phyloP scores from a whole-genome alignment of 2,888 invertebrate species.

The Drepanosiphum platanoidis region DNA sequence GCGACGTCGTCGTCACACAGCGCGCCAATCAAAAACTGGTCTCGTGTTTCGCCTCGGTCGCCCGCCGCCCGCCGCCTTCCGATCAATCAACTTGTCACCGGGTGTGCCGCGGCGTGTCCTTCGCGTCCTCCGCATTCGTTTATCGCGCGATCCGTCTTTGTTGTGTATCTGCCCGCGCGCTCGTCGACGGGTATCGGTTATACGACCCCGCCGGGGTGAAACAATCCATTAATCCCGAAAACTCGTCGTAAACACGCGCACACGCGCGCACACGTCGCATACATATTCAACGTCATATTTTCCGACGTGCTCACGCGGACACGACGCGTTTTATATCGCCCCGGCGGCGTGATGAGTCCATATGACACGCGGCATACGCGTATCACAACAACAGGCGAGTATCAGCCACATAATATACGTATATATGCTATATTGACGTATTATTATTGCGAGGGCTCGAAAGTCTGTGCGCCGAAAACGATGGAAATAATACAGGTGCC shows the following conservation, averaged over 20 bases:
- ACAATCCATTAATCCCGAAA: conserved; percentile 52
- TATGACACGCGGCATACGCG: no score
- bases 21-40: conserved; percentile 19
- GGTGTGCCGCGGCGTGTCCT: neutral
- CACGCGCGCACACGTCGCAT: no score
- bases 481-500: no score
- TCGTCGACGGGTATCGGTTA: neutral
- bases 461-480: no score
- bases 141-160: conserved; percentile 39
- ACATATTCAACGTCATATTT: neutral
- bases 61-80: neutral
- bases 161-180: neutral
- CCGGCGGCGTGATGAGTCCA: neutral
- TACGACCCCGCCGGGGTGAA: conserved; percentile 11
- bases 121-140: conserved; percentile 3
- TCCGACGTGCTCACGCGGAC: neutral
- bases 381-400: no score
- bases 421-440: no score
- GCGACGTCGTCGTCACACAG: neutral
- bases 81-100: conserved; percentile 44
- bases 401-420: no score
- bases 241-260: neutral
- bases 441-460: no score
- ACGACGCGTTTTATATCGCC: neutral
- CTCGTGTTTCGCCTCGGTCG: neutral